Evolutionary conservation across 2,113 vertebrate species (phyloP).

Genomic region (Hemichromis elongatus): DNA sequence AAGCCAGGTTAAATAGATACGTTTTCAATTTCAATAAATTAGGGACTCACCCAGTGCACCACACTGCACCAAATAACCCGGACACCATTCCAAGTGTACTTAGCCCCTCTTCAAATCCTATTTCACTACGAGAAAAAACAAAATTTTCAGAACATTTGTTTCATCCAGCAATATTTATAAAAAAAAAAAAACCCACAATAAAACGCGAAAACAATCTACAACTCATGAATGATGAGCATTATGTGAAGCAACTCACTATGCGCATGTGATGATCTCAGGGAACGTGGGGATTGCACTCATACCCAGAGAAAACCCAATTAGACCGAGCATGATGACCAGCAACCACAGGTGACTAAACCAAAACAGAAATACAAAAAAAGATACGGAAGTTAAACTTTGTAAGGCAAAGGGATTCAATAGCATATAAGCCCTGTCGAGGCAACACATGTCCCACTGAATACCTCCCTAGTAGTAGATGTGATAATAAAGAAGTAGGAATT

Average conservation of each 20-base stretch:
- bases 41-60: constrained; percentile 70
- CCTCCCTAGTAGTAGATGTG: background rate
- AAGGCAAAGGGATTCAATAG: background rate
- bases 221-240: background rate
- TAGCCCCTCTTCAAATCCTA: constrained; percentile 71
- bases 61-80: constrained; percentile 68
- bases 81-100: constrained; percentile 72
- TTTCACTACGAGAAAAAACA: constrained; percentile 48
- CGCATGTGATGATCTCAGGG: constrained; percentile 84
- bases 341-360: constrained; percentile 86
- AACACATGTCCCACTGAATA: background rate
- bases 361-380: background rate
- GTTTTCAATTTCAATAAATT: no score
- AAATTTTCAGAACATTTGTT: background rate
- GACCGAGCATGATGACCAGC: constrained; percentile 78
- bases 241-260: constrained; percentile 80
- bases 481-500: no score
- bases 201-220: background rate
- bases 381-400: background rate
- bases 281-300: constrained; percentile 85
- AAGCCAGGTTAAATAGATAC: no score
- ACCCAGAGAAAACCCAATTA: constrained; percentile 85
- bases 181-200: accelerated
- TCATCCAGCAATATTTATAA: background rate
- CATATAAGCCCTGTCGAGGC: background rate